Evolutionary conservation across 2,888 invertebrate genomes (phyloP).

Genomic region (Meteorus colon): DNA sequence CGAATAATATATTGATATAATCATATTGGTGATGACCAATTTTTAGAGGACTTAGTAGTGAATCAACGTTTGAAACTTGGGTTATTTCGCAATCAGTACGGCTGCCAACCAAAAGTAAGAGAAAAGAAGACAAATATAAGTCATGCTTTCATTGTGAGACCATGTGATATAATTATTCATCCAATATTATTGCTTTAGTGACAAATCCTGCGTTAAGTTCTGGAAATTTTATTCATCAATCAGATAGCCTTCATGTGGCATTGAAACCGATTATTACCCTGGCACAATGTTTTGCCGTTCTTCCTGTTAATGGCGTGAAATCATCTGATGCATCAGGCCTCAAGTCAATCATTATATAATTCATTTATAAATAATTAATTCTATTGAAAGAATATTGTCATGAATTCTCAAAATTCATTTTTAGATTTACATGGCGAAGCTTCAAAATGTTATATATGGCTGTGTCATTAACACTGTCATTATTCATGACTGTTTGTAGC

Average conservation of each 20-base stretch:
- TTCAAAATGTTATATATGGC: conserved; percentile 65
- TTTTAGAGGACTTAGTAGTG: conserved; percentile 54
- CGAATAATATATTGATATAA: background rate
- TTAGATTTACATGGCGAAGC: conserved; percentile 69
- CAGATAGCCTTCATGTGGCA: conserved; percentile 74
- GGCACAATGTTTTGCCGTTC: conserved; percentile 75
- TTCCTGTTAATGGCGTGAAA: conserved; percentile 75
- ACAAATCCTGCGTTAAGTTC: conserved; percentile 47
- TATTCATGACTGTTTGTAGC: conserved; percentile 59
- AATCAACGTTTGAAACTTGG: conserved; percentile 49
- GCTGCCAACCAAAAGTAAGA: conserved; percentile 56
- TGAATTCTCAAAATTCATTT: conserved; percentile 25
- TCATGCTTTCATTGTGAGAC: conserved; percentile 3
- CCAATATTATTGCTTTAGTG: conserved; percentile 50
- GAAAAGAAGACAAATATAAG: background rate
- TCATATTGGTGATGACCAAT: background rate
- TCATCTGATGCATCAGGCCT: conserved; percentile 71
- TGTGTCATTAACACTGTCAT: conserved; percentile 56
- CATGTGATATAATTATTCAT: background rate
- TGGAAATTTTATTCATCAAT: conserved; percentile 56
- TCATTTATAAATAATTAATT: background rate
- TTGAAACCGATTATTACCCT: conserved; percentile 75
- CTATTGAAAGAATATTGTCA: background rate
- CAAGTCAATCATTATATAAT: conserved; percentile 62
- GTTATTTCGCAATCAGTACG: conserved; percentile 49